phyloP scores from a whole-genome alignment of 2,113 vertebrate genomes.

The Hassar affinis region DNA sequence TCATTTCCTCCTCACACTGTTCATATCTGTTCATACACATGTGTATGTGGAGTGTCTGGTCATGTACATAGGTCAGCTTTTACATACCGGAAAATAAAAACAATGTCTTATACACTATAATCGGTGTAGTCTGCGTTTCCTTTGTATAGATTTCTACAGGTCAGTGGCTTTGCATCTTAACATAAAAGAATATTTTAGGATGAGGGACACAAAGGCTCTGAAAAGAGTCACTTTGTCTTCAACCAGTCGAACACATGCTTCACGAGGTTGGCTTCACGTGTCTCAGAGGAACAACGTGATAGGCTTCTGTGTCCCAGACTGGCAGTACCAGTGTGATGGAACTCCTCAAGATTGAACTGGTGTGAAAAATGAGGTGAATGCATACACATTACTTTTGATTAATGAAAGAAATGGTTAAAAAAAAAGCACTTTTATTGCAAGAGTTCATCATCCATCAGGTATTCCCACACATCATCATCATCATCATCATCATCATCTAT shows the following conservation, averaged over 20 bases:
- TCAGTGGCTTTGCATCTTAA: too few species aligned
- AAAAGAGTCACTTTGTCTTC: neutral
- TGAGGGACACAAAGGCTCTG: neutral
- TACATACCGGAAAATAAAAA: slow-evolving; percentile 64
- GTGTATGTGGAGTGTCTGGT: slow-evolving; percentile 34
- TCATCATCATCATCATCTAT: neutral
- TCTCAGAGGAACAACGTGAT: neutral
- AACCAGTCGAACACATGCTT: too few species aligned
- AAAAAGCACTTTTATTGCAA: slow-evolving; percentile 32
- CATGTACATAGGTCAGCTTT: slow-evolving; percentile 36
- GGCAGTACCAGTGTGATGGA: too few species aligned
- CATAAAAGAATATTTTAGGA: neutral
- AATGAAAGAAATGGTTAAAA: neutral
- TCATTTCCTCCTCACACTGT: neutral
- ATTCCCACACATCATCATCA: neutral
- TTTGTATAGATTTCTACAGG: neutral
- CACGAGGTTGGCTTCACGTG: neutral
- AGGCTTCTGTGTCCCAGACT: neutral
- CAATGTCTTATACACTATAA: slow-evolving; percentile 58
- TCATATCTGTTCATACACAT: slow-evolving; percentile 21
- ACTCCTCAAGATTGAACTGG: too few species aligned
- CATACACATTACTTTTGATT: neutral
- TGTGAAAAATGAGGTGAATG: too few species aligned
- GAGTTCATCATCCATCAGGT: neutral
- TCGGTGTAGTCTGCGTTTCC: neutral